These are phyloP conservation scores for Anabas testudineus DNA, from an alignment of 2,797 vertebrate genomes.

Conservation along the genomic window DNA sequence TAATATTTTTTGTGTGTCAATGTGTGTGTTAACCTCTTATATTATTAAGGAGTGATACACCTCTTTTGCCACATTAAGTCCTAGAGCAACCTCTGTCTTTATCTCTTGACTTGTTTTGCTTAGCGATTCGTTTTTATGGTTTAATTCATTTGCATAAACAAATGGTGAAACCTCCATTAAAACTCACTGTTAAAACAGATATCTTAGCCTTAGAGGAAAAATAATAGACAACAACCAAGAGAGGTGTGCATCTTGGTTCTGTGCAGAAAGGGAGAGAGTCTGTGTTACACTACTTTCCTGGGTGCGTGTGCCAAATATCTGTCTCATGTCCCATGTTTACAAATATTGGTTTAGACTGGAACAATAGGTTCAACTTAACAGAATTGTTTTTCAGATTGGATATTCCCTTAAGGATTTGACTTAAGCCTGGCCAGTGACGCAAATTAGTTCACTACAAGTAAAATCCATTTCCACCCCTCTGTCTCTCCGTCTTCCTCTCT, in stretches of 20 bases:
- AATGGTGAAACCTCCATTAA: too few relatives aligned
- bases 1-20: too few relatives aligned
- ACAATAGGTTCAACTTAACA: conserved; percentile 23
- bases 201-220: too few relatives aligned
- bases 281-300: neutral
- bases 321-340: conserved; percentile 1
- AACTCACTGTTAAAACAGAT: too few relatives aligned
- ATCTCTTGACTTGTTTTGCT: too few relatives aligned
- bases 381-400: conserved; percentile 37
- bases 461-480: conserved; percentile 45
- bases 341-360: conserved; percentile 33
- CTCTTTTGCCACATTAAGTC: too few relatives aligned
- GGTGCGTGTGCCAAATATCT: neutral
- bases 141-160: too few relatives aligned
- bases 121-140: too few relatives aligned
- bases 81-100: too few relatives aligned
- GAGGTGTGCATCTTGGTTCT: neutral
- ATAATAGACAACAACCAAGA: too few relatives aligned
- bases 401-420: conserved; percentile 35
- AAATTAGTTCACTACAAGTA: conserved; percentile 33
- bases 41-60: too few relatives aligned
- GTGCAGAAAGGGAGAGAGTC: neutral
- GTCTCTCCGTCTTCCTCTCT: conserved; percentile 12
- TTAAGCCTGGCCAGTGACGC: conserved; percentile 12
- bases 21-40: too few relatives aligned